Base-by-base conservation (phyloP, 2,888 invertebrate species). In the Flabesymbios commensalis region DNA sequence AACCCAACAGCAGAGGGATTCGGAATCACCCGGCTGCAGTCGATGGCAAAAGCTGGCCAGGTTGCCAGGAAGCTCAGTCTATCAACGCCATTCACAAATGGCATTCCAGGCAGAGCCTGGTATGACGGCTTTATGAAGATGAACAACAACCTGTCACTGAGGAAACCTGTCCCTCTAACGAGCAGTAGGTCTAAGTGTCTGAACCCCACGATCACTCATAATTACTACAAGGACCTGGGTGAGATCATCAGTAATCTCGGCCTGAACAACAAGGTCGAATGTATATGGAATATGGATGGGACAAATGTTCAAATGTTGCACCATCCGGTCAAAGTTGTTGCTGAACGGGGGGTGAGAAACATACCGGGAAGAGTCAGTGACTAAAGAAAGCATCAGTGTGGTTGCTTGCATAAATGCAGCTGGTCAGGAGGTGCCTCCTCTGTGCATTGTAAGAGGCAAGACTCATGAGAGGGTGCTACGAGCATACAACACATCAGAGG, bases 401-500 rank as follows among this genome's bases (percentile, higher is more conserved):
- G n/a, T 53, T 17, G 32, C 17, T 5, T 53, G 33, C 36, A 22
- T 36, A 4, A 36, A 53, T 53, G 53, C 33, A 19, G 53, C 53
- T 4, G 53, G 53, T 5, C 5, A 5, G 4, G 7, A 10, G 33
- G 19, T 53, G 36, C 33, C 53, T 10, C 53, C 53, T 7, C 5
- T 53, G 32, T 32, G 32, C 5, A 53, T 53, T 7, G n/a, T 24
- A 5, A 32, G 24, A 53, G 36, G 53, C 14, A 36, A 22, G 14
- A n/a, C n/a, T n/a, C n/a, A n/a, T n/a, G n/a, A n/a, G n/a, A n/a
- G n/a, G n/a, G n/a, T n/a, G n/a, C 32, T 53, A 5, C 5, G 14
- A n/a, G 7, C 33, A 14, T 36, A 36, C 22, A 7, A 10, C 10
- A 7, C n/a, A 4, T 19, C 32, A 36, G 36, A 53, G 5, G 53